Conservation (phyloP, 2,888 invertebrate genomes). For the Mythimna vitellina region DNA sequence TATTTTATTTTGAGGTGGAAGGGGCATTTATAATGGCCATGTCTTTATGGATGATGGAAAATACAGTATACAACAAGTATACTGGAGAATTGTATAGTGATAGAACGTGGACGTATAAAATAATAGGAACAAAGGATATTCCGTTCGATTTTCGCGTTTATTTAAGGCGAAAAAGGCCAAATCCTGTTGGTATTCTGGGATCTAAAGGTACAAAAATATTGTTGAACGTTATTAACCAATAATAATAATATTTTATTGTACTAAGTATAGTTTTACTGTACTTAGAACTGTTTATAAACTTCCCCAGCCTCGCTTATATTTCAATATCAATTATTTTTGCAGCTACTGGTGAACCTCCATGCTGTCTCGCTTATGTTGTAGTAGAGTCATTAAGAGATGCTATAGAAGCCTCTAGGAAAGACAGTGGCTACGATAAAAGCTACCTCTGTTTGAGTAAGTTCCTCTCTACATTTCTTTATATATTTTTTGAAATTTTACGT, state of each 20-base stretch:
- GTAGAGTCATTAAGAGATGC: conserved; percentile 72
- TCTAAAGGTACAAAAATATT: conserved; percentile 70
- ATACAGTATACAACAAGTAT: conserved; percentile 66
- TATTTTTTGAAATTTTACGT: too few species aligned
- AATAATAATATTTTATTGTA: too few species aligned
- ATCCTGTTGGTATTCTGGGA: conserved; percentile 75
- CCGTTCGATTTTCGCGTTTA: conserved; percentile 75
- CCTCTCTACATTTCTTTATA: neutral
- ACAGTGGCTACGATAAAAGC: conserved; percentile 66
- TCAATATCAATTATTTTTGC: conserved; percentile 18
- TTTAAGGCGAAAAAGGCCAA: conserved; percentile 68
- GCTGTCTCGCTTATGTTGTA: conserved; percentile 69
- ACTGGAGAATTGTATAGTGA: conserved; percentile 73
- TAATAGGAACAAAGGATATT: conserved; percentile 74
- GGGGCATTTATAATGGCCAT: conserved; percentile 91
- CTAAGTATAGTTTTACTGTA: too few species aligned
- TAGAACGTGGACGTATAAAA: conserved; percentile 76
- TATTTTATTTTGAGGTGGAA: conserved; percentile 82
- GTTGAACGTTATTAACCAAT: too few species aligned
- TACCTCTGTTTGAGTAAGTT: conserved; percentile 70
- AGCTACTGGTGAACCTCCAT: conserved; percentile 73
- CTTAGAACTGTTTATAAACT: neutral
- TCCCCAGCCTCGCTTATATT: neutral
- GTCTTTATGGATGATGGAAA: conserved; percentile 72
- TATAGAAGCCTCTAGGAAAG: conserved; percentile 66